Percentiles rank a stretch among this genome's conserved stretches.
phyloP scores from a whole-genome alignment of 1,140 invertebrate genomes.

The Apocrypta bakeri region DNA sequence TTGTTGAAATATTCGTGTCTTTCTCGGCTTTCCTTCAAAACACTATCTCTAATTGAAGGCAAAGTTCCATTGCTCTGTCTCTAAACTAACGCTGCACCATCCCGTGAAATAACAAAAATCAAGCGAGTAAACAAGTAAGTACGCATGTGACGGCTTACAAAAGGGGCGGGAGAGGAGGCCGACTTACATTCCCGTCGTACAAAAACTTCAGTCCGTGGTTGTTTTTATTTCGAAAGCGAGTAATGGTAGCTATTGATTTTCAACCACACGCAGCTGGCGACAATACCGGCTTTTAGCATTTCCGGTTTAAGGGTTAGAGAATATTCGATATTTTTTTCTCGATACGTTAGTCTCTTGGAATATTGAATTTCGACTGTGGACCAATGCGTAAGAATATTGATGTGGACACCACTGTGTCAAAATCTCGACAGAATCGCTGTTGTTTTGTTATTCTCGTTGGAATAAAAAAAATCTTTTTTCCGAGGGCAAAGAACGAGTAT shows the following conservation, averaged over 20 bases:
- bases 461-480: neutral
- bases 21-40: neutral
- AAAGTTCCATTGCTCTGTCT: neutral
- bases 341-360: neutral
- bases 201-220: neutral
- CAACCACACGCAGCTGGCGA: neutral
- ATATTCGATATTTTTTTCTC: neutral
- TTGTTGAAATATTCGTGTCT: neutral
- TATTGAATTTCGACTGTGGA: neutral
- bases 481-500: neutral
- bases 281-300: neutral
- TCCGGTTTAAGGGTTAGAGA: neutral
- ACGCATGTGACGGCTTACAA: neutral
- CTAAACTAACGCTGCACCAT: neutral
- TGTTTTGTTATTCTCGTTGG: neutral
- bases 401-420: neutral
- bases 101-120: neutral
- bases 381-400: neutral
- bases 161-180: neutral
- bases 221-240: constrained; percentile 14
- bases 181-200: neutral
- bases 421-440: too few species aligned
- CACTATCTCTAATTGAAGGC: too few species aligned
- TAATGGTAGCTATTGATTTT: neutral
- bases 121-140: neutral